Evolutionary conservation across 1,140 invertebrate species (phyloP).

Genomic region (Gonatopus flavifemur): DNA sequence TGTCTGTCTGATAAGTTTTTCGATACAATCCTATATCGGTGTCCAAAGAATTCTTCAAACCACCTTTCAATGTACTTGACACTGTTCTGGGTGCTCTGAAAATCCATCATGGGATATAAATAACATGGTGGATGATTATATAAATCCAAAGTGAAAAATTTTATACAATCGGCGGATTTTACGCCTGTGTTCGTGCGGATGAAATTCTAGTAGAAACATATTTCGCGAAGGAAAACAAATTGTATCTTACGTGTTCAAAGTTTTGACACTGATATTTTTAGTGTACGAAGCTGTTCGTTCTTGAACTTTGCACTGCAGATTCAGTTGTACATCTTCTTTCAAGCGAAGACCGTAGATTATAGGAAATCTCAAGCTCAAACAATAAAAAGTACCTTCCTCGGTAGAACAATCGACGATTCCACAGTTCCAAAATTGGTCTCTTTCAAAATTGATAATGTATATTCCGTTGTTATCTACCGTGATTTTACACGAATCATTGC

Average conservation of each 20-base stretch:
- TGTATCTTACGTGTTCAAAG: conserved; percentile 44
- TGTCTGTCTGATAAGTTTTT: conserved; percentile 52
- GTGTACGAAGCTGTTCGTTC: conserved; percentile 62
- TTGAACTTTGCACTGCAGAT: conserved; percentile 65
- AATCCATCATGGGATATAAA: background rate
- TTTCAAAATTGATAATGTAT: conserved; percentile 37
- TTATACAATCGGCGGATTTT: no score
- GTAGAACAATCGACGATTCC: conserved; percentile 43
- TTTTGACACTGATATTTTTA: conserved; percentile 51
- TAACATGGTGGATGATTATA: background rate
- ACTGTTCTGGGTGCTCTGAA: conserved; percentile 49
- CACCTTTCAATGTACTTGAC: conserved; percentile 59
- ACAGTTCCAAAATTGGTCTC: conserved; percentile 39
- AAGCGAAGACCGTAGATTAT: conserved; percentile 63
- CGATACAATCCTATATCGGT: conserved; percentile 63
- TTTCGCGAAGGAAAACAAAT: conserved; percentile 1
- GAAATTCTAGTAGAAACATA: background rate
- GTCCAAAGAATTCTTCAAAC: conserved; percentile 62
- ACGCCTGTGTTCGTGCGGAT: no score
- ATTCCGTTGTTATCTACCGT: conserved; percentile 22
- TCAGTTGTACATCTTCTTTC: conserved; percentile 64
- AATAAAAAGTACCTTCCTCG: conserved; percentile 43
- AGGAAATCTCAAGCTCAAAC: conserved; percentile 65
- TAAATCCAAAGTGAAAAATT: no score
- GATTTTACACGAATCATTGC: conserved; percentile 30